Conservation (phyloP, 30 jellyfish, hydroid and myxozoan genomes). For the Hydra vulgaris region DNA sequence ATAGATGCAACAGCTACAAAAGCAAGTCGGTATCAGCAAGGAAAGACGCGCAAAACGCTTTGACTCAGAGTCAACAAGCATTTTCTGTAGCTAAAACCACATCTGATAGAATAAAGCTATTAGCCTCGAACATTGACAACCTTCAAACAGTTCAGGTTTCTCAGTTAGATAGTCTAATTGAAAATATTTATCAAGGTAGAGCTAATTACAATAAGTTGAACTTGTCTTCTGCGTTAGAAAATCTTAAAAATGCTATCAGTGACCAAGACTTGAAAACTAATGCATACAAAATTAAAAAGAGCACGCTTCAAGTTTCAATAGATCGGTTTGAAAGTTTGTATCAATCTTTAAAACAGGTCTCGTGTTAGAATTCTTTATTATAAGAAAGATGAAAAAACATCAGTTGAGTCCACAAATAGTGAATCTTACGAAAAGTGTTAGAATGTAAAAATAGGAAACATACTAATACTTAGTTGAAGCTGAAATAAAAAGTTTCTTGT, state of each 20-base stretch:
- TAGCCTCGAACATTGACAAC: constrained; percentile 14
- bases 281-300: constrained; percentile 1
- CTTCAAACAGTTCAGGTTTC: constrained; percentile 16
- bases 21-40: constrained; percentile 11
- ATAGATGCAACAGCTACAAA: constrained; percentile 20
- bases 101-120: constrained; percentile 3
- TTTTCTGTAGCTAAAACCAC: constrained; percentile 8
- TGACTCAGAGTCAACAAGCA: constrained; percentile 19
- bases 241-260: constrained; percentile 3
- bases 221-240: constrained; percentile 7
- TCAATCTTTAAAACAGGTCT: neutral
- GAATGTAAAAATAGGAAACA: too few relatives aligned
- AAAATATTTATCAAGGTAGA: constrained; percentile 19
- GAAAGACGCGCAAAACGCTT: constrained; percentile 19
- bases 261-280: neutral
- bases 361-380: too few relatives aligned
- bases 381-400: too few relatives aligned
- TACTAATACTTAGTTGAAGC: too few relatives aligned
- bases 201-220: neutral
- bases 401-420: too few relatives aligned
- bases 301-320: neutral
- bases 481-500: too few relatives aligned
- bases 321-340: neutral
- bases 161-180: constrained; percentile 5
- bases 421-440: too few relatives aligned